Evolutionary conservation across 2,113 vertebrate species (phyloP), one percentile per base, ranked within the genome.

Genomic region (Perccottus glenii): DNA sequence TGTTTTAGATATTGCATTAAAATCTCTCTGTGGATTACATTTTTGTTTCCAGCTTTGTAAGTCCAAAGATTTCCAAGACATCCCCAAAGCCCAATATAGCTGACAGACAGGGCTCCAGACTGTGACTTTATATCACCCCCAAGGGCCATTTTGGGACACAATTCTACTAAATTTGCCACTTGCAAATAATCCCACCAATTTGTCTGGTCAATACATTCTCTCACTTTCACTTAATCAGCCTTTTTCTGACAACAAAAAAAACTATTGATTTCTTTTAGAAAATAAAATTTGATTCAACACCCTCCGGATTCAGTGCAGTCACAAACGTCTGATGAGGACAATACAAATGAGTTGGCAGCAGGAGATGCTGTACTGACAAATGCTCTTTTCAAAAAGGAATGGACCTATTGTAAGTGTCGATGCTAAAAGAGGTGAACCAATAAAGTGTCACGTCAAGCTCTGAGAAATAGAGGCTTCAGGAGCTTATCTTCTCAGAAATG

Each of bases 101-200:
- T 3, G 51, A 53, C 27, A 53, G 51, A 12, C 12, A 8, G 32
- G 1, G 51, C 51, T 35, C 32, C 11, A 53, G 51, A 32, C 51
- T 53, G 51, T 53, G 51, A 53, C 32, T 12, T 7, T 53, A 53
- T 53, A 53, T 53, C n/a, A 53, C 51, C 51, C 51, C 1, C 3
- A 33, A 33, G 51, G 51, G 51, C 51, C 35, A 33, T 53, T 12
- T 33, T 35, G 51, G 32, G 51, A 53, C 32, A 53, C 51, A 11
- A 35, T 53, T 53, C 32, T 33, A 36, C 51, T 53, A 53, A 27
- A 53, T 53, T 53, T 53, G 51, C 51, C 51, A 53, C 51, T 53
- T 53, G 51, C 51, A 53, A 53, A 53, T 53, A 53, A 36, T 53
- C 32, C 51, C 32, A 35, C 51, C 11, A 53, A 53, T 53, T 53